Evolutionary conservation across 2,797 vertebrate genomes (phyloP), one percentile per base, ranked within the genome.

Genomic region (Rhinichthys osculus): DNA sequence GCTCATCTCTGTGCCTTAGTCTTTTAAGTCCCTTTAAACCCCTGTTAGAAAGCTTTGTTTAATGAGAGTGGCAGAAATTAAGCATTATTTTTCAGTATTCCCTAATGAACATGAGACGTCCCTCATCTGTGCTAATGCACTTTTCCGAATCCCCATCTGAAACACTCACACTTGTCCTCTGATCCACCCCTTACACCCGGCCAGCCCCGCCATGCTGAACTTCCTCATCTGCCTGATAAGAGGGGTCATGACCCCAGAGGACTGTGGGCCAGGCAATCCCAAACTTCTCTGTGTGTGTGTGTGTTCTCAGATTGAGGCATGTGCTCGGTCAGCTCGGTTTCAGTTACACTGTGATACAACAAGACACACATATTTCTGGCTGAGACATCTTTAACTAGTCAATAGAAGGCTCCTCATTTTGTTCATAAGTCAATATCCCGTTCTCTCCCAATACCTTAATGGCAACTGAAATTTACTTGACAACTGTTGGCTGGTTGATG

Each of bases 31-130:
- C 30, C 70, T 54, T n/a, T 72, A 62, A 83, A 83, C n/a, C 44
- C 14, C 21, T 54, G 57, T 72, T 54, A 23, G 67, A 89, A 88
- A 84, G 77, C 85, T 81, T 40, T 7, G 23, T 81, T 82, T 67
- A 80, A 78, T 73, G 66, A 85, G 62, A 67, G n/a, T 52, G 70
- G 59, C 38, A 72, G 78, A 77, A 76, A 47, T 50, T 47, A 27
- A 83, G 66, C 0, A n/a, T 82, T 81, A 44, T 57, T 77, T 62
- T n/a, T 16, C 4, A n/a, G n/a, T 13, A n/a, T 11, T 42, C 78
- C 35, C 21, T 47, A 10, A 80, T 69, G 59, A 44, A 44, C 35
- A 19, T 64, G 21, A 64, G 47, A 59, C 9, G 8, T 59, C 30
- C 23, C 11, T 64, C n/a, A 19, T 74, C 62, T 81, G 66, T 30